phyloP scores from a whole-genome alignment of 2,888 invertebrate genomes.

The Meteorus cinctellus region DNA sequence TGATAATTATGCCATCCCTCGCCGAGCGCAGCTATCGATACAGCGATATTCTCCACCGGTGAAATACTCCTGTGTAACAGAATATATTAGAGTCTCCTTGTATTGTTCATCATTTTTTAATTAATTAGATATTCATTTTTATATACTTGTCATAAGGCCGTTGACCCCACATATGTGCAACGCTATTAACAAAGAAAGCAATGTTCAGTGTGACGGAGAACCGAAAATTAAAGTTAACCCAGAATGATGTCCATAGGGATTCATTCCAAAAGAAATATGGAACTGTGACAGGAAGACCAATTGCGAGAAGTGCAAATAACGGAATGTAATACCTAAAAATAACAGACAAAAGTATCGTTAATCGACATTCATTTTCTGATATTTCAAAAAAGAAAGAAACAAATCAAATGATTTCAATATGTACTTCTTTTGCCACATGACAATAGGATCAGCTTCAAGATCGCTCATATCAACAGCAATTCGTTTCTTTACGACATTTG shows the following conservation, averaged over 20 bases:
- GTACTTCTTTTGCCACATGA: constrained; percentile 83
- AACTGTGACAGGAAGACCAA: constrained; percentile 82
- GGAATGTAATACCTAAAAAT: constrained; percentile 80
- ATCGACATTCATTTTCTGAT: constrained; percentile 18
- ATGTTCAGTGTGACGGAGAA: constrained; percentile 91
- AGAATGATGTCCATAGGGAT: constrained; percentile 84
- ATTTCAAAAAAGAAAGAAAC: not conserved
- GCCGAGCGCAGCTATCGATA: constrained; percentile 84
- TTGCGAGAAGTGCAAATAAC: constrained; percentile 81
- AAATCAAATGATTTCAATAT: constrained; percentile 59
- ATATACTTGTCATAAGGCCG: constrained; percentile 90
- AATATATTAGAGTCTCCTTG: not conserved
- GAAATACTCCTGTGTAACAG: constrained; percentile 78
- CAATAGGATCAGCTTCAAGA: constrained; percentile 82
- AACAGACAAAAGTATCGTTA: not conserved
- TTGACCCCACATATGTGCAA: constrained; percentile 95
- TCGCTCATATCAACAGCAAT: constrained; percentile 82
- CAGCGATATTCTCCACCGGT: constrained; percentile 82
- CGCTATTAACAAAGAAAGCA: constrained; percentile 96
- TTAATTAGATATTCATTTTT: not conserved
- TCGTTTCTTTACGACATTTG: constrained; percentile 82
- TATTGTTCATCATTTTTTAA: not conserved
- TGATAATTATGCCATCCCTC: constrained; percentile 92
- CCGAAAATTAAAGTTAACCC: constrained; percentile 87
- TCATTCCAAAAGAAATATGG: constrained; percentile 92